phyloP scores from a whole-genome alignment of 2,797 vertebrate genomes.

The Momotus momota region DNA sequence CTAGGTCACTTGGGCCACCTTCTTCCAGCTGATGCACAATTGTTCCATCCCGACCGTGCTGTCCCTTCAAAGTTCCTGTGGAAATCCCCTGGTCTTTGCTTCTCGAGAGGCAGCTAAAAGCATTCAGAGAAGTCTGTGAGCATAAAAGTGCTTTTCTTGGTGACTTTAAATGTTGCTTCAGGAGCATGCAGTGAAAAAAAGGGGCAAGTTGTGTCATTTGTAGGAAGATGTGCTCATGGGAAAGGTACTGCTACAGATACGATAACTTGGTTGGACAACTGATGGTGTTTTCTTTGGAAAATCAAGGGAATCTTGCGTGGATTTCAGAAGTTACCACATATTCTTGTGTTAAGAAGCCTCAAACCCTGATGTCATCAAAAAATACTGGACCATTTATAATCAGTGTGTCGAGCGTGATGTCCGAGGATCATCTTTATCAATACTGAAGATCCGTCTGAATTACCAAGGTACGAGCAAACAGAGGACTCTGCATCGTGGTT shows the following conservation, averaged over 20 bases:
- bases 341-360: not conserved
- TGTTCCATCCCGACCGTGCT: not conserved
- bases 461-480: not conserved
- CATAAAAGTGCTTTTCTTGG: not conserved
- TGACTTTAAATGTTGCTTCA: not conserved
- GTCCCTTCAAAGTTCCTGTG: not conserved
- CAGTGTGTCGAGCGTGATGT: not conserved
- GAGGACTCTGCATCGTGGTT: not conserved
- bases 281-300: not conserved
- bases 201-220: fast-evolving
- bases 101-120: not conserved
- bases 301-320: no score
- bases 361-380: not conserved
- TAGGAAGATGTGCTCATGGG: not conserved
- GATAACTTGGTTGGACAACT: fast-evolving
- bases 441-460: not conserved
- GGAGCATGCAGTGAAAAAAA: not conserved
- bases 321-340: not conserved
- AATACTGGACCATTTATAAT: not conserved
- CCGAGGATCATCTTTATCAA: not conserved
- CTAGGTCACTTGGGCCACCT: not conserved
- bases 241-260: not conserved
- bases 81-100: not conserved
- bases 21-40: not conserved
- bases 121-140: not conserved